phyloP scores from a whole-genome alignment of 2,888 invertebrate genomes.

The Frankliniella fusca region DNA sequence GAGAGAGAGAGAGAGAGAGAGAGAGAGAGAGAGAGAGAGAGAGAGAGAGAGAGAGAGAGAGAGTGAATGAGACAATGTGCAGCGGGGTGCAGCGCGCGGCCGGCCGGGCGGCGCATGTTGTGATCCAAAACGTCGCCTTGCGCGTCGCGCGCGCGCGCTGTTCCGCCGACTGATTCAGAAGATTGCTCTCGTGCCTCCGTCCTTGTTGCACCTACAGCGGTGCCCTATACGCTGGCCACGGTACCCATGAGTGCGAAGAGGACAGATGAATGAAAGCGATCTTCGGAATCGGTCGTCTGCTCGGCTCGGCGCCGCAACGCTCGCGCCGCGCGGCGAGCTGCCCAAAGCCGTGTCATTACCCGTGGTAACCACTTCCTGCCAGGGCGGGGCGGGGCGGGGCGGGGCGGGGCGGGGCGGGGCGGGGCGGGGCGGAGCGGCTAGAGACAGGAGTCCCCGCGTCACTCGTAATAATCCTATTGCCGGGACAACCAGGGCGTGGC shows the following conservation, averaged over 20 bases:
- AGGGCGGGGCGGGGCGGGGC: not conserved
- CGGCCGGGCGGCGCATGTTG: not conserved
- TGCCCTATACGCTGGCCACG: too few species aligned
- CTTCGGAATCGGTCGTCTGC: too few species aligned
- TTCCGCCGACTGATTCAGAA: too few species aligned
- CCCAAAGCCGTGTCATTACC: constrained; percentile 18
- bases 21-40: too few species aligned
- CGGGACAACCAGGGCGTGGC: not conserved
- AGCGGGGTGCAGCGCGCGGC: not conserved
- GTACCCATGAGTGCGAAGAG: too few species aligned
- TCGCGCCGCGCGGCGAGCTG: not conserved
- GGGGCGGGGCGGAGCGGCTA: not conserved
- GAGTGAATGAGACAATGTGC: too few species aligned
- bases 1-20: too few species aligned
- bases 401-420: not conserved
- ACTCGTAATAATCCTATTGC: constrained; percentile 17
- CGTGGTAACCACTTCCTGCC: constrained; percentile 16
- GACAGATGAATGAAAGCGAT: too few species aligned
- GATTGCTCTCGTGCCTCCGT: too few species aligned
- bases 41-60: too few species aligned
- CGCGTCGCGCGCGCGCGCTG: not conserved
- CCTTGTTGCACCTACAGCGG: too few species aligned
- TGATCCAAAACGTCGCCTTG: not conserved
- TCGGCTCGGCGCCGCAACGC: not conserved
- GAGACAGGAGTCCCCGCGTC: not conserved